These are phyloP conservation scores for Lymantria dispar DNA, from an alignment of 2,888 invertebrate species.

Conservation along the genomic window DNA sequence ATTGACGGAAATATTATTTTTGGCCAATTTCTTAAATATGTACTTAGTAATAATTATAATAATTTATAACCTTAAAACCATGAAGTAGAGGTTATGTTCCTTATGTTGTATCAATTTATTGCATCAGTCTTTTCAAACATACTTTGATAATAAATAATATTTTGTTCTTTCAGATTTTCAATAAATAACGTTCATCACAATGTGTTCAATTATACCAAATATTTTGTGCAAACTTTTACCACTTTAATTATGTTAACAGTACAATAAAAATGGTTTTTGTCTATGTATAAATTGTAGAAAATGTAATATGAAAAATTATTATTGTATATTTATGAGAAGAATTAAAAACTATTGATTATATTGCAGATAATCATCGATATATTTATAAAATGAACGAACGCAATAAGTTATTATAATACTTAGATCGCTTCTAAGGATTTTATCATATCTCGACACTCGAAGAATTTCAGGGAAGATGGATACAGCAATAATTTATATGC, in stretches of 20 bases:
- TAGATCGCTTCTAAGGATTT: background rate
- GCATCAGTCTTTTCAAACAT: too few relatives aligned
- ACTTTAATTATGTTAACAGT: conserved; percentile 40
- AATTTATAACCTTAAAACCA: too few relatives aligned
- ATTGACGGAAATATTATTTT: background rate
- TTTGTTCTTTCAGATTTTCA: conserved; percentile 15
- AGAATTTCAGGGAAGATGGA: too few relatives aligned
- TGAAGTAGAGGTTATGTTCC: too few relatives aligned
- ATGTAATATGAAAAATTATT: conserved; percentile 29
- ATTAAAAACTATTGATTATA: conserved; percentile 29
- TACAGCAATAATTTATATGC: too few relatives aligned
- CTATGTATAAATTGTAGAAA: conserved; percentile 51
- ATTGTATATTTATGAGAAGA: conserved; percentile 40
- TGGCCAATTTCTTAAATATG: background rate
- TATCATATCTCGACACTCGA: conserved; percentile 20
- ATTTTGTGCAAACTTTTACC: conserved; percentile 57
- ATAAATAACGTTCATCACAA: conserved; percentile 60
- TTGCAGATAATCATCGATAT: conserved; percentile 30
- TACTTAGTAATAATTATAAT: too few relatives aligned
- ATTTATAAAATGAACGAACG: conserved; percentile 26
- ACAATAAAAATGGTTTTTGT: conserved; percentile 36
- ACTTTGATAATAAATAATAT: too few relatives aligned
- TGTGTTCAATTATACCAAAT: conserved; percentile 78
- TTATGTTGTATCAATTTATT: too few relatives aligned
- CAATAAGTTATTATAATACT: conserved; percentile 27